These are phyloP conservation scores for Pachycephala philippinensis DNA, from an alignment of 2,113 vertebrate species.

Conservation along the genomic window DNA sequence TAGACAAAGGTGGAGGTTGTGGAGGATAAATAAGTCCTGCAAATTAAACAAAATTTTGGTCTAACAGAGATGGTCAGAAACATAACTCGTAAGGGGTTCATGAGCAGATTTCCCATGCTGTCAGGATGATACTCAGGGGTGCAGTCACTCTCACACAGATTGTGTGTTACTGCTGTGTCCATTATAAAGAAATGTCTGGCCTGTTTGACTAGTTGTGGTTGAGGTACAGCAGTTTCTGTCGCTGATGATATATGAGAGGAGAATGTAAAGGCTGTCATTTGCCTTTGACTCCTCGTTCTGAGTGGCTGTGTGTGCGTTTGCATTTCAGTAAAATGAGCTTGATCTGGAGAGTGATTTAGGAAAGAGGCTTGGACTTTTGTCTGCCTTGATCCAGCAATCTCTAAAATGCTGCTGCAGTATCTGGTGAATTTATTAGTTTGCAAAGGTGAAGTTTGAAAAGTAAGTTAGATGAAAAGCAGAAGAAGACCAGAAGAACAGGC, in stretches of 20 bases:
- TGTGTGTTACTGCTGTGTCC: neutral
- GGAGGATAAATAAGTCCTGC: neutral
- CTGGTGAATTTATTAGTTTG: neutral
- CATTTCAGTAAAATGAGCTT: neutral
- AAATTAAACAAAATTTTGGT: neutral
- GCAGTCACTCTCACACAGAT: neutral
- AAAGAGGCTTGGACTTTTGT: neutral
- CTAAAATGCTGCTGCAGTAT: neutral
- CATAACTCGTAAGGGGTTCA: neutral
- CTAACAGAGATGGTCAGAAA: neutral
- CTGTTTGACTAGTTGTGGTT: slow-evolving; percentile 41
- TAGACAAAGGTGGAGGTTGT: neutral
- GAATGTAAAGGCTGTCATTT: slow-evolving; percentile 19
- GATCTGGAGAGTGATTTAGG: neutral
- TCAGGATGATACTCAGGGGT: neutral
- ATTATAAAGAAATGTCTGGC: neutral
- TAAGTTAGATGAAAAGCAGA: slow-evolving; percentile 21
- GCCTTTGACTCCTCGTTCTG: neutral
- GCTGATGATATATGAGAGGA: neutral
- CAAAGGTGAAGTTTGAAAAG: neutral
- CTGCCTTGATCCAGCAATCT: neutral
- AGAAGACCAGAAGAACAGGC: slow-evolving; percentile 52
- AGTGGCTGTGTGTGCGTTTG: neutral
- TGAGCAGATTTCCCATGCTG: neutral
- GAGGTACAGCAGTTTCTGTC: slow-evolving; percentile 2